phyloP scores from a whole-genome alignment of 2,888 invertebrate species.

The Spialia ferax region DNA sequence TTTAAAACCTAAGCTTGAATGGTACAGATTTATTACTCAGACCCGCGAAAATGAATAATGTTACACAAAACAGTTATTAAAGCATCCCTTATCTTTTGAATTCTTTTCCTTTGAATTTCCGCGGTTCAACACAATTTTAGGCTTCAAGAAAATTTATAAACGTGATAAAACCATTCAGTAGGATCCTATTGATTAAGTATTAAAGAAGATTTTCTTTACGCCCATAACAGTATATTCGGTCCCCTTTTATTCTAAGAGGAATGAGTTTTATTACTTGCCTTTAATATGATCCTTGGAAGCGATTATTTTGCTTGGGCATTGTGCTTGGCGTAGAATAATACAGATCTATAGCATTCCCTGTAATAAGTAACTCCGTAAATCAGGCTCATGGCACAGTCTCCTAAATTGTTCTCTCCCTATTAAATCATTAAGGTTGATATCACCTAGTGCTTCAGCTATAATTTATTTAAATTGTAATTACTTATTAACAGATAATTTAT shows the following conservation, averaged over 20 bases:
- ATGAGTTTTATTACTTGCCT: conserved; percentile 59
- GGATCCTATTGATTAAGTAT: conserved; percentile 22
- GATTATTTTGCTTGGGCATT: conserved; percentile 56
- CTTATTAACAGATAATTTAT: background rate
- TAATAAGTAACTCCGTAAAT: conserved; percentile 55
- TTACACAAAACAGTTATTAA: conserved; percentile 39
- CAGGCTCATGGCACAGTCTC: conserved; percentile 50
- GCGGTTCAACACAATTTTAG: conserved; percentile 31
- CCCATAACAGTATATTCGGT: conserved; percentile 51
- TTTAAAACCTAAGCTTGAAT: conserved; percentile 34
- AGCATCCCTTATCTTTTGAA: conserved; percentile 37
- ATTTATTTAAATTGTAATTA: too few relatives aligned
- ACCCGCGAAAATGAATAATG: conserved; percentile 36
- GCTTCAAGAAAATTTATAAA: conserved; percentile 32
- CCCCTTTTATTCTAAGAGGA: conserved; percentile 45
- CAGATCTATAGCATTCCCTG: conserved; percentile 54
- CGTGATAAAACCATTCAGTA: conserved; percentile 29
- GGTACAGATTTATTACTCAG: conserved; percentile 38
- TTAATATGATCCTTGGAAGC: conserved; percentile 57
- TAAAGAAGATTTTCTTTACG: conserved; percentile 41
- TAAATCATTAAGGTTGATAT: conserved; percentile 31
- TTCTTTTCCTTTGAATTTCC: conserved; percentile 30
- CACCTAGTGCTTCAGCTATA: background rate
- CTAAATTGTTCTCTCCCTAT: conserved; percentile 43
- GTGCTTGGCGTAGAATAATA: conserved; percentile 55